Conservation (phyloP, 1,140 invertebrate genomes). For the Cotesia chilonis region DNA sequence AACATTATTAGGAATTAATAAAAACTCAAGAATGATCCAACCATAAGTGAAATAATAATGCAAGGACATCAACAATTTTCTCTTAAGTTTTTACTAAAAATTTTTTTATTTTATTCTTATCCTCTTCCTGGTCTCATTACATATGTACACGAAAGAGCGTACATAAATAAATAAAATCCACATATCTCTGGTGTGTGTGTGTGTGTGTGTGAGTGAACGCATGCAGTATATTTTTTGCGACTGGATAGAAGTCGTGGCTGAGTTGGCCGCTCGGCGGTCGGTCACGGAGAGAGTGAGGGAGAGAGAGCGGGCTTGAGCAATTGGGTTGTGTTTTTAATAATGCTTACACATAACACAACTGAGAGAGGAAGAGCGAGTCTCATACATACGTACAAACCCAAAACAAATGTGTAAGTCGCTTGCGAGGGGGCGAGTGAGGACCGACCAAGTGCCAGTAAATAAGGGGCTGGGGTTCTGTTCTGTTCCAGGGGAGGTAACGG, state of each 20-base stretch:
- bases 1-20: too few relatives aligned
- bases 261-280: constrained; percentile 48
- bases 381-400: too few relatives aligned
- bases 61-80: too few relatives aligned
- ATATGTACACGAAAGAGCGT: neutral
- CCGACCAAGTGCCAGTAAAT: too few relatives aligned
- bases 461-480: too few relatives aligned
- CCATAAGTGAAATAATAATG: too few relatives aligned
- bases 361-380: neutral
- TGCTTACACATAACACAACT: neutral
- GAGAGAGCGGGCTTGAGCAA: neutral
- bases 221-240: constrained; percentile 51
- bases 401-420: too few relatives aligned
- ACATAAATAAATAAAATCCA: too few relatives aligned
- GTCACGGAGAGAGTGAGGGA: constrained; percentile 40
- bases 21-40: too few relatives aligned
- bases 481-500: too few relatives aligned
- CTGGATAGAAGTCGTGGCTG: constrained; percentile 46
- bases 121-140: constrained; percentile 10
- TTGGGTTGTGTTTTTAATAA: neutral
- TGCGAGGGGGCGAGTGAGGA: too few relatives aligned
- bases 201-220: constrained; percentile 51
- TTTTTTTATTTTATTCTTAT: neutral
- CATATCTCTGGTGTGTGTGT: neutral
- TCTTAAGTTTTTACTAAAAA: neutral